Evolutionary conservation across 2,797 vertebrate species (phyloP), one percentile per base, ranked within the genome.

Genomic region (Etheostoma perlongum): DNA sequence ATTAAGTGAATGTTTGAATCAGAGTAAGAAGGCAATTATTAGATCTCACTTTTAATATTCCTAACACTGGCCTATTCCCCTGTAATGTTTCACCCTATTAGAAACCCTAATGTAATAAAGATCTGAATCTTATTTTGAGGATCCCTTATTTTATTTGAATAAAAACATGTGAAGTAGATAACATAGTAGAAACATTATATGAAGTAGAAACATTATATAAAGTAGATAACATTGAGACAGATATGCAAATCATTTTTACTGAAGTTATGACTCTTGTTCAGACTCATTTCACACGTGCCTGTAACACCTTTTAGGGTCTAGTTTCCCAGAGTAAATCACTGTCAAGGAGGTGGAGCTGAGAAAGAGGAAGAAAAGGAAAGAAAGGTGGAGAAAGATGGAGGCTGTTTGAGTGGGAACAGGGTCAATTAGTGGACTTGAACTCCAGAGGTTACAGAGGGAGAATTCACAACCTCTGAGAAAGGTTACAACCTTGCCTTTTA

Each of bases 381-480:
- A 47, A 25, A 59, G 58, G 67, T 47, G 73, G 59, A 71, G 68
- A 67, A 64, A 48, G 44, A 64, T 36, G 74, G 79, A 52, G 86
- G 78, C 72, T 49, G 76, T 74, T 74, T 66, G 75, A 92, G 65
- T 61, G 79, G 83, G 85, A 91, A 86, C 78, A 48, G 73, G 82
- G 67, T 85, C 82, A 89, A 84, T 91, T 85, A 87, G 84, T 90
- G 93, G 92, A 93, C 93, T 94, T 94, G 93, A 94, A 91, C 92
- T 88, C 84, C 15, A 23, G 79, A 83, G 90, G 90, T 92, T 89
- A 82, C 23, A 0, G 27, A 74, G 81, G 67, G 72, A 87, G 72
- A 84, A 88, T 87, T 88, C 74, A 36, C 3, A 0, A 78, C 81
- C 83, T 80, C 61, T 54, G 60, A 64, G 61, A 46, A 76, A 88